Evolutionary conservation across 1,140 invertebrate genomes (phyloP), one percentile per base, ranked within the genome.

Genomic region (Aricia agestis): DNA sequence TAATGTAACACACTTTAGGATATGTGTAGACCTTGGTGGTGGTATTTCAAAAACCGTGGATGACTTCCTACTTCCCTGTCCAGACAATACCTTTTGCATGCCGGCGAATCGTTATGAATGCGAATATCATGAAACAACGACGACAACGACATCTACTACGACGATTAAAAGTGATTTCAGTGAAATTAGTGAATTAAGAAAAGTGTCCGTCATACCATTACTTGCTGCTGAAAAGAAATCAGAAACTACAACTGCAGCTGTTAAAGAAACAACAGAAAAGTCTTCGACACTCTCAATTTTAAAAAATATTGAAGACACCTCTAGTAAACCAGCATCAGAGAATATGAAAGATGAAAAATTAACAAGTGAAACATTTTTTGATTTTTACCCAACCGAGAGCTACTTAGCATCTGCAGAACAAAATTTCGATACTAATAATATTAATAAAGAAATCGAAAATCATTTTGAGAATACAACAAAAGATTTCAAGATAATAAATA

Each of bases 1-100:
- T 18, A 90, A 92, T 78, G 78, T 85, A 63, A 92, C 89, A 57
- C 86, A 91, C 80, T 92, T 92, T 70, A 87, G 86, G 79, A 89
- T 92, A 78, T 92, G 91, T 70, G 87, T 92, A 17, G 89, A 92
- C 73, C 75, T 90, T 15, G 91, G 91, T 2, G 78, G 76, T 31
- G 89, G 89, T 36, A 59, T 87, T 2, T 87, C 89, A 25, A 82
- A 72, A 66, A 86, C 89, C 17, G 79, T 91, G 1, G 87, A 91
- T 25, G 79, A 87, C 32, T 84, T 89, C 71, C 32, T 81, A 13
- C 84, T 91, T 67, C 78, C 77, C 17, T 92, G 90, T 72, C 90
- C 90, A 63, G 72, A 65, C 7, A 75, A 76, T 17, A 90, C 85
- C 17, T 78, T 80, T 36, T 92, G 91, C 66, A 68, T 69, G 31